phyloP scores from a whole-genome alignment of 2,113 vertebrate genomes.

The Turdus rufiventris region DNA sequence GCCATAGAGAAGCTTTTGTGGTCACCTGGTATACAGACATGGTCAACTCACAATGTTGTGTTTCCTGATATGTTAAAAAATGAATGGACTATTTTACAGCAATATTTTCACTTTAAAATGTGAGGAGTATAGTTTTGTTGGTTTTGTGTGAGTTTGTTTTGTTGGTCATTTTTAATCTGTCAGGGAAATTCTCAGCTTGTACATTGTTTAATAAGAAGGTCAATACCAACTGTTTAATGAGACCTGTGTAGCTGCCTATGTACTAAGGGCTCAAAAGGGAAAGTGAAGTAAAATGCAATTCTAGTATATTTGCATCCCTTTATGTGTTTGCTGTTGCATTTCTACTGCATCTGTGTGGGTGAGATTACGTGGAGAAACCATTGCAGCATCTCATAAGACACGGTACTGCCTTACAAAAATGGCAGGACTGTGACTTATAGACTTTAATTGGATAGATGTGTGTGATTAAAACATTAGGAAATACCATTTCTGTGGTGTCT shows the following conservation, averaged over 20 bases:
- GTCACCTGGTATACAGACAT: neutral
- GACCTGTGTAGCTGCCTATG: neutral
- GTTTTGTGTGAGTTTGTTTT: neutral
- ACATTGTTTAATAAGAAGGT: neutral
- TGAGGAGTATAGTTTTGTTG: neutral
- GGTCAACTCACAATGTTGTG: neutral
- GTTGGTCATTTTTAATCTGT: neutral
- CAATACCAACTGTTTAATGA: neutral
- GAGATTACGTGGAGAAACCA: neutral
- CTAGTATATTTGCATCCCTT: neutral
- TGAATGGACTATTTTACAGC: neutral
- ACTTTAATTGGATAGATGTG: neutral
- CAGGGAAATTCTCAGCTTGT: neutral
- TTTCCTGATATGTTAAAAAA: neutral
- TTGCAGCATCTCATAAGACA: neutral
- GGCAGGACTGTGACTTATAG: accelerated
- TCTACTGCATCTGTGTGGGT: neutral
- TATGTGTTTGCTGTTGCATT: neutral
- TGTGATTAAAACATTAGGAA: neutral
- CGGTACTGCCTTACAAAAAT: neutral
- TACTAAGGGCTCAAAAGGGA: neutral
- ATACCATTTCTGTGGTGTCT: neutral
- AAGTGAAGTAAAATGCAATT: neutral
- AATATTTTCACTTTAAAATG: neutral
- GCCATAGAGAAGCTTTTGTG: neutral